Conservation (phyloP, 2,113 vertebrate species). For the Amblyornis subalaris region DNA sequence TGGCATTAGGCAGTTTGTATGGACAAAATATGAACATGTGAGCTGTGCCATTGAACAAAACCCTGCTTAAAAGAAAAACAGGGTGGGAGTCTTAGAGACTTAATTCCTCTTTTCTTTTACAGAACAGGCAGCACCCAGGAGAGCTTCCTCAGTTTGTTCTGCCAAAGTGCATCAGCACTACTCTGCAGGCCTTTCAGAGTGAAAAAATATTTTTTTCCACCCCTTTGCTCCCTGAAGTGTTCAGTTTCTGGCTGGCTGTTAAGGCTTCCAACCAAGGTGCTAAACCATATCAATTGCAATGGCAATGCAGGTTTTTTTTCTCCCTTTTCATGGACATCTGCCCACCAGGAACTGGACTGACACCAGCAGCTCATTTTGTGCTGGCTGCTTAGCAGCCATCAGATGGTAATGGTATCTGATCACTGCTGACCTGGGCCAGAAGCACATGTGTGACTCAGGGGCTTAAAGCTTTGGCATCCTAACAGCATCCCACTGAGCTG, state of each 20-base stretch:
- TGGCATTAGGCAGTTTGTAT: neutral
- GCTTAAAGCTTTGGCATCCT: neutral
- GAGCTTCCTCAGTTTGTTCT: neutral
- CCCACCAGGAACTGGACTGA: constrained; percentile 26
- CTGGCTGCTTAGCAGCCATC: neutral
- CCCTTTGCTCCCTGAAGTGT: neutral
- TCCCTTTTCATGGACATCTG: neutral
- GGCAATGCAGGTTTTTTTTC: neutral
- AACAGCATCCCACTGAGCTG: neutral
- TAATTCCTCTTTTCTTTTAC: constrained; percentile 4
- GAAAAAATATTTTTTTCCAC: neutral
- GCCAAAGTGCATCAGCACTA: neutral
- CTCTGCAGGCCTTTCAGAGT: neutral
- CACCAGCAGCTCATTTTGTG: constrained; percentile 21
- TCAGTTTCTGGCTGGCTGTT: constrained; percentile 22
- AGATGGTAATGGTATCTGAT: neutral
- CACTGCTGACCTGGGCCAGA: neutral
- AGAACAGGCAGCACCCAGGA: neutral
- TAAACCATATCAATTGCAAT: constrained; percentile 32
- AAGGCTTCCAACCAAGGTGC: constrained; percentile 46
- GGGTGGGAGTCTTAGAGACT: neutral
- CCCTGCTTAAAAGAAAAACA: neutral
- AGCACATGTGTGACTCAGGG: neutral
- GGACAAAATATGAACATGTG: neutral
- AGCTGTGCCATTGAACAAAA: neutral